Evolutionary conservation across 1,140 invertebrate genomes (phyloP), one percentile per base, ranked within the genome.

Genomic region (Cataglyphis hispanica): DNA sequence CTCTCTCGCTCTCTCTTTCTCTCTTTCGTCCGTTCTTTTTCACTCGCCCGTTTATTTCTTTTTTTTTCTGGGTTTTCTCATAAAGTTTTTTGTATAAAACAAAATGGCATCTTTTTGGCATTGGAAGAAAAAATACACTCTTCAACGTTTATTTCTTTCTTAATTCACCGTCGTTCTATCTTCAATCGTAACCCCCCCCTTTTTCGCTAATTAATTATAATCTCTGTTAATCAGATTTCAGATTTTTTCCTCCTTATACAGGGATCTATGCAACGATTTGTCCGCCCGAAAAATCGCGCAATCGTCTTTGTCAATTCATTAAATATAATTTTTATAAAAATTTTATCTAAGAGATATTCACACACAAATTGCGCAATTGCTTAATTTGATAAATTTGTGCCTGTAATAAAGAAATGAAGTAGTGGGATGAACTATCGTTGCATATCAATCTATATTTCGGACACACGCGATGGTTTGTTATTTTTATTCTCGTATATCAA

Each of bases 41-140:
- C 27, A 27, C 31, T 70, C 34, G 63, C 63, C 31, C 34, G 34
- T 40, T 43, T 16, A 56, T 50, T 50, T 61, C n/a, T 60, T 84
- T 92, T 94, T 93, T 94, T 93, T 93, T 92, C 86, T 70, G 66
- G 63, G 88, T 91, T 94, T 93, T 91, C 91, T 89, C 87, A 85
- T 43, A 77, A 80, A 56, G 78, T 92, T 93, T 93, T 94, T 93
- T 91, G 88, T 93, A 94, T 64, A 93, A 92, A 93, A 94, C 93
- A 94, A 94, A 94, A 94, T 93, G 92, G 90, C 92, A 93, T 93
- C 92, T 93, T 95, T 95, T 95, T 95, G 94, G 94, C 94, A 94
- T 95, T 94, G 92, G 94, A 95, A 95, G 94, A 94, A 94, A 95
- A 94, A 94, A 93, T 94, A 94, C 90, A 93, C 91, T 92, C 92